Percentiles rank a stretch among this genome's conserved stretches.
Evolutionary conservation across 1,140 invertebrate species (phyloP).

Genomic region (Araneus ventricosus): DNA sequence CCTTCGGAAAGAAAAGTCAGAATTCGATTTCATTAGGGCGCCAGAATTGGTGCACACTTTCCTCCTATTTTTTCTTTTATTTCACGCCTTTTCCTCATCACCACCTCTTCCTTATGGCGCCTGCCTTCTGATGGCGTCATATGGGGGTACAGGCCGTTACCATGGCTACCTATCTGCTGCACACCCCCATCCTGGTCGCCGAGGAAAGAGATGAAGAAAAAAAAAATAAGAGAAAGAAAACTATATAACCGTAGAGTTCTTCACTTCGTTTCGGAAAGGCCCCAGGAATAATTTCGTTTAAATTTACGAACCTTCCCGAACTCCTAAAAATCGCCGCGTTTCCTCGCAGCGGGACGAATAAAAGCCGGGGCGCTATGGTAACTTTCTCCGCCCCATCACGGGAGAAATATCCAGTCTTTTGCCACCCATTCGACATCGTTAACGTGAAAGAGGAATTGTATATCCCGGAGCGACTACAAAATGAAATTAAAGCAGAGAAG

Average conservation of each 20-base stretch:
- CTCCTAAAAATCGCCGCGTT: constrained; percentile 24
- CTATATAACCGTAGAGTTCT: constrained; percentile 25
- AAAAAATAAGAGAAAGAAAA: constrained; percentile 10
- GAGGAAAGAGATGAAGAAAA: constrained; percentile 13
- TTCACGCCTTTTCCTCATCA: constrained; percentile 5
- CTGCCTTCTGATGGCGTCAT: constrained; percentile 64
- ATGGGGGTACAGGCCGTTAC: constrained; percentile 58
- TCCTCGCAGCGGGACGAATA: constrained; percentile 14
- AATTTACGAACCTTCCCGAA: constrained; percentile 67
- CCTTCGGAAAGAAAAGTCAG: constrained; percentile 29
- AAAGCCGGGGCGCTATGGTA: constrained; percentile 58
- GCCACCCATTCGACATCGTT: constrained; percentile 53
- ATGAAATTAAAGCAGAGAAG: constrained; percentile 58
- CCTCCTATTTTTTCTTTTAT: neutral
- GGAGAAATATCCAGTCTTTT: constrained; percentile 31
- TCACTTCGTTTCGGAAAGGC: constrained; percentile 39
- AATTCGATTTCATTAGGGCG: constrained; percentile 67
- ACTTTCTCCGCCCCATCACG: constrained; percentile 24
- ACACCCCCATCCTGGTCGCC: constrained; percentile 24
- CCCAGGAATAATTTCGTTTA: constrained; percentile 69
- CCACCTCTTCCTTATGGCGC: constrained; percentile 41
- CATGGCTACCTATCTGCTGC: constrained; percentile 43
- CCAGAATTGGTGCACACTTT: constrained; percentile 20
- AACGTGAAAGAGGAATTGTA: constrained; percentile 33
- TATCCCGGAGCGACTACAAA: constrained; percentile 54